phyloP scores from a whole-genome alignment of 92 coral and sea anemone genomes.

The Meandrina meandrites region DNA sequence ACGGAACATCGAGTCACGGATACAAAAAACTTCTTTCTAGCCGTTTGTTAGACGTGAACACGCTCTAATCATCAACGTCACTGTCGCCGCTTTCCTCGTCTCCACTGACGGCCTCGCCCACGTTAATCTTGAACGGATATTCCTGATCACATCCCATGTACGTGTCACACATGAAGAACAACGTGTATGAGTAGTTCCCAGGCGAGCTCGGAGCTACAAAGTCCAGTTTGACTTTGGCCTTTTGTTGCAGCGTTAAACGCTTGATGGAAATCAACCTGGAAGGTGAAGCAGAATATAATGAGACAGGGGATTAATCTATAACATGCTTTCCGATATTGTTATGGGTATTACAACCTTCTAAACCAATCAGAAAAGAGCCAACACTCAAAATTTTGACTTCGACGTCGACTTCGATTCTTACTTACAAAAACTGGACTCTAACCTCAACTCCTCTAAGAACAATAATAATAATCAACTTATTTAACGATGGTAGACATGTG shows the following conservation, averaged over 20 bases:
- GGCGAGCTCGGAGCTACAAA: conserved; percentile 94
- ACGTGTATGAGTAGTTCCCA: conserved; percentile 83
- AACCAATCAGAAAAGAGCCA: no score
- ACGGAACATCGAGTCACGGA: background rate
- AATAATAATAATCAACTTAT: no score
- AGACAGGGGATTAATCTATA: no score
- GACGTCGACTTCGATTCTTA: no score
- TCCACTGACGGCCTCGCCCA: conserved; percentile 86
- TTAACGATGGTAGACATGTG: no score
- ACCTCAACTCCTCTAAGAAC: background rate
- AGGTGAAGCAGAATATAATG: background rate
- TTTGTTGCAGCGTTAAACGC: conserved; percentile 97
- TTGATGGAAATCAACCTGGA: conserved; percentile 92
- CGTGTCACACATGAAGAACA: conserved; percentile 98
- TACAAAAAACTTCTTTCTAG: background rate
- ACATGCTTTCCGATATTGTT: no score
- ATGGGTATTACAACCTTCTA: no score
- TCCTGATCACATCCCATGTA: conserved; percentile 99
- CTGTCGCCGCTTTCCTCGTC: conserved; percentile 95
- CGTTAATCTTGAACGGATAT: conserved; percentile 92
- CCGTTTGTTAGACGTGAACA: background rate
- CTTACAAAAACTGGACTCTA: background rate
- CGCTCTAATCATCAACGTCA: conserved; percentile 43
- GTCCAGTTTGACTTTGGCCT: conserved; percentile 95
- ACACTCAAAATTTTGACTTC: background rate